Evolutionary conservation across 1,140 invertebrate species (phyloP).

Genomic region (Leptestheria dahalacensis): DNA sequence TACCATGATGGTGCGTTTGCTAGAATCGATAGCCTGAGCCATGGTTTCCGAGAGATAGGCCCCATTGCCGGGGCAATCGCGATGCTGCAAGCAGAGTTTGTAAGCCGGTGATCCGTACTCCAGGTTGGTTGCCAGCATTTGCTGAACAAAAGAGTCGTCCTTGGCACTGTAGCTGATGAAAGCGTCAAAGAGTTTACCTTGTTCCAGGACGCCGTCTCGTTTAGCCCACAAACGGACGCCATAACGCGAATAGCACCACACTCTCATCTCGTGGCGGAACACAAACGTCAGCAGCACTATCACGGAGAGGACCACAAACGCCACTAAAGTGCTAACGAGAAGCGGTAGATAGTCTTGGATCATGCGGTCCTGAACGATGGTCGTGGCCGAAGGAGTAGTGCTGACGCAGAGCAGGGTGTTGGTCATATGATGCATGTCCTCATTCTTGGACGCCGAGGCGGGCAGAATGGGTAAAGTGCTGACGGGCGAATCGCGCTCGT

Average conservation of each 20-base stretch:
- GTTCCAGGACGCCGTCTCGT: constrained; percentile 35
- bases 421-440: neutral
- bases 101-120: constrained; percentile 65
- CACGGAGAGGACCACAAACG: constrained; percentile 51
- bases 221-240: constrained; percentile 47
- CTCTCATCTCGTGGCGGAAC: constrained; percentile 69
- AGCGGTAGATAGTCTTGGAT: constrained; percentile 64
- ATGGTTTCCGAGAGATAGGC: constrained; percentile 78
- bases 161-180: constrained; percentile 87
- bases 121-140: constrained; percentile 66
- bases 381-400: constrained; percentile 39
- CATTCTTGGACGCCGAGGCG: neutral
- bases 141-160: constrained; percentile 76
- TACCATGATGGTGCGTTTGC: constrained; percentile 74
- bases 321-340: constrained; percentile 49
- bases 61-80: constrained; percentile 51
- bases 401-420: constrained; percentile 31
- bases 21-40: constrained; percentile 75
- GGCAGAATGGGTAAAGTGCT: constrained; percentile 11
- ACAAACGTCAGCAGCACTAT: constrained; percentile 46
- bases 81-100: constrained; percentile 76
- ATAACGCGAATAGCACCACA: constrained; percentile 79
- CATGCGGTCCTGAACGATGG: constrained; percentile 49
- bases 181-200: constrained; percentile 79
- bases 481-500: constrained; percentile 3